Percentiles rank a stretch among this genome's conserved stretches.
These are phyloP conservation scores for Vanessa atalanta DNA, from an alignment of 1,140 invertebrate genomes.

Conservation along the genomic window DNA sequence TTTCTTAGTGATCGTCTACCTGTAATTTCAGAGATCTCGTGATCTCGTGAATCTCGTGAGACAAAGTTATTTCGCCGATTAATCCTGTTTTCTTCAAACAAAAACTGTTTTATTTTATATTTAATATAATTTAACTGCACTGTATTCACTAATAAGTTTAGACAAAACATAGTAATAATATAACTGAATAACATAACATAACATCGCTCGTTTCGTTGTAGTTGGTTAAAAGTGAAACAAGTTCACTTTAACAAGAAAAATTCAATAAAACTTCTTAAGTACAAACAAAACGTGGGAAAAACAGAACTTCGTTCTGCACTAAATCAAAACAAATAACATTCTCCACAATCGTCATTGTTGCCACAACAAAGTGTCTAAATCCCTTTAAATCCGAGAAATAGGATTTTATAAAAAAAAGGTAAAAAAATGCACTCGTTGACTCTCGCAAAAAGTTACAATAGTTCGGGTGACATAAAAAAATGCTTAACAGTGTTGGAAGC, in stretches of 20 bases:
- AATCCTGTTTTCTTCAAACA: no score
- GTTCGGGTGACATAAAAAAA: slow-evolving; percentile 56
- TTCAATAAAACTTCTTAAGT: slow-evolving; percentile 18
- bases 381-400: slow-evolving; percentile 79
- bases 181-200: no score
- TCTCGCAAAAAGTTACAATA: slow-evolving; percentile 66
- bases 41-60: no score
- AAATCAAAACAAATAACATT: slow-evolving; percentile 74
- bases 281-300: slow-evolving; percentile 59
- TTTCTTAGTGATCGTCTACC: no score
- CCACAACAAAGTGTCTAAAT: slow-evolving; percentile 79
- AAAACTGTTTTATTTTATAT: no score
- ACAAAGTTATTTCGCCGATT: no score
- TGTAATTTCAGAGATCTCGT: no score
- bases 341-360: slow-evolving; percentile 76
- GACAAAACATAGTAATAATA: no score
- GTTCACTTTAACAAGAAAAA: neutral
- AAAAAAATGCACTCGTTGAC: slow-evolving; percentile 74
- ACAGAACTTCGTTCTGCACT: slow-evolving; percentile 45
- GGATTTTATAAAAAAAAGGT: slow-evolving; percentile 67
- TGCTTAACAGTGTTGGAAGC: slow-evolving; percentile 49
- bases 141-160: no score
- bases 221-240: neutral
- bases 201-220: no score
- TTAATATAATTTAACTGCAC: no score